These are phyloP conservation scores for Melanaphis sacchari DNA, from an alignment of 1,140 invertebrate genomes.

Conservation along the genomic window DNA sequence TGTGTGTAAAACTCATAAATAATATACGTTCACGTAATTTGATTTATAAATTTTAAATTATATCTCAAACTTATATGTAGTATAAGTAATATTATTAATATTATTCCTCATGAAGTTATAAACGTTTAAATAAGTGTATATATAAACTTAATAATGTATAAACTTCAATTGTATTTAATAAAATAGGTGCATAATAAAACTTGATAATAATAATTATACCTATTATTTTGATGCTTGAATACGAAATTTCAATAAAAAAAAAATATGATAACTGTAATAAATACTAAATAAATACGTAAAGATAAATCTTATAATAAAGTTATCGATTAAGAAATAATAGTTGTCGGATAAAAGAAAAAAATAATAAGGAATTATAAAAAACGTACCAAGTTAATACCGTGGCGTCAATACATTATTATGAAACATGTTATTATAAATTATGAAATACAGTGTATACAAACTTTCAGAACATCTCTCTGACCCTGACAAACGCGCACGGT, in stretches of 20 bases:
- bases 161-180: no score
- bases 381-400: background rate
- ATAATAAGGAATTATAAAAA: background rate
- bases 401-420: background rate
- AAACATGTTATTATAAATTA: background rate
- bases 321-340: background rate
- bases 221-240: no score
- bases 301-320: background rate
- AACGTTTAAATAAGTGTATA: no score
- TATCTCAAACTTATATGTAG: no score
- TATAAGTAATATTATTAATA: no score
- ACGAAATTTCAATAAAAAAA: background rate
- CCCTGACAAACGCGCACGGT: background rate
- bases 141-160: no score
- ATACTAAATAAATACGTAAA: background rate
- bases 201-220: no score
- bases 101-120: no score
- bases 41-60: no score
- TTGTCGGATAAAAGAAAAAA: background rate
- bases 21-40: no score
- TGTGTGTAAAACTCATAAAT: background rate
- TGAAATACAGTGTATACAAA: background rate
- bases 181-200: no score
- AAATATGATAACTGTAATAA: background rate
- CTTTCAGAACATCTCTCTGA: conserved; percentile 6